phyloP scores from a whole-genome alignment of 2,888 invertebrate species.

The Smittia sp. region DNA sequence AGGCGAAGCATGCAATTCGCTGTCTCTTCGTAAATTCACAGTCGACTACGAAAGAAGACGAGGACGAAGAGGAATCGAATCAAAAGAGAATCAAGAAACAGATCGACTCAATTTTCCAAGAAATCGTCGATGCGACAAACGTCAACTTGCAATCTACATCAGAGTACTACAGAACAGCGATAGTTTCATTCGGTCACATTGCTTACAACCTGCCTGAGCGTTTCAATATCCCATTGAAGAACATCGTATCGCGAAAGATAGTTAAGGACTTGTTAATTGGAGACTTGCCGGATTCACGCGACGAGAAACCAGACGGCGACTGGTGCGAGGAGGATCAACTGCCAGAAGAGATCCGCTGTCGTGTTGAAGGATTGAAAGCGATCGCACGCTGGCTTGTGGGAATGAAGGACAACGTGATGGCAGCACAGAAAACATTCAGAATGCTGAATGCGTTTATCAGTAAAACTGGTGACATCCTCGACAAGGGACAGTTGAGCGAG shows the following conservation, averaged over 20 bases:
- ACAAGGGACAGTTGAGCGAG: conserved; percentile 71
- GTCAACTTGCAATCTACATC: conserved; percentile 71
- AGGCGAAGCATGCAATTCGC: conserved; percentile 93
- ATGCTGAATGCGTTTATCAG: conserved; percentile 92
- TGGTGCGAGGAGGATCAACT: conserved; percentile 87
- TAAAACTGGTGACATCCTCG: conserved; percentile 81
- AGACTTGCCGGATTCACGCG: conserved; percentile 61
- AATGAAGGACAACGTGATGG: conserved; percentile 79
- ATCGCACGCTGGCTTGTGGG: conserved; percentile 96
- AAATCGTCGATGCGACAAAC: conserved; percentile 77
- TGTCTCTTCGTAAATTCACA: conserved; percentile 82
- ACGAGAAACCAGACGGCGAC: conserved; percentile 20
- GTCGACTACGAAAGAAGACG: conserved; percentile 47
- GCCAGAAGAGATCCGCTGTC: conserved; percentile 87
- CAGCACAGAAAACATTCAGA: conserved; percentile 90
- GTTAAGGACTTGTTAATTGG: conserved; percentile 92
- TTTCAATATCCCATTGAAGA: conserved; percentile 87
- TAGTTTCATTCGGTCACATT: conserved; percentile 92
- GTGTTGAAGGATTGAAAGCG: conserved; percentile 91
- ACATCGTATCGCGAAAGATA: conserved; percentile 91
- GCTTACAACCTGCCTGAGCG: conserved; percentile 87
- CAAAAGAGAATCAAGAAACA: conserved; percentile 43
- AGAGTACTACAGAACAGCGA: conserved; percentile 85
- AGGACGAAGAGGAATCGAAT: conserved; percentile 1
- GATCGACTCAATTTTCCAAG: conserved; percentile 75